Base-by-base conservation (phyloP, 2,888 invertebrate species). In the Parascotia fuliginaria region DNA sequence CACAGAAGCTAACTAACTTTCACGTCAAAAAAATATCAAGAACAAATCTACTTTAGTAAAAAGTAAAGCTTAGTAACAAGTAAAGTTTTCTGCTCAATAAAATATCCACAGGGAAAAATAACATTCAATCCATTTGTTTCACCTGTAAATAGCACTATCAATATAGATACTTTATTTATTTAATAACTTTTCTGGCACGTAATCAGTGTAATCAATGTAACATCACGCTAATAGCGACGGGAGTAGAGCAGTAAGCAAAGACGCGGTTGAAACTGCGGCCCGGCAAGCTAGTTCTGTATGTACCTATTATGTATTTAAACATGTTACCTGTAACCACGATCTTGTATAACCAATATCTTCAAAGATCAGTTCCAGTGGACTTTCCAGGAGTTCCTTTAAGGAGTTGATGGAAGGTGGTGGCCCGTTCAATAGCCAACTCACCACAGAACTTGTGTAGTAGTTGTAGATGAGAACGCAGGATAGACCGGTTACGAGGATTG, bases 381-480 rank as follows among this genome's bases (percentile, higher is more conserved):
- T 94, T 0, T 92, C 84, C 5, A 92, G 70, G 3, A 94, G 79
- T 63, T 93, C 93, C 45, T 81, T 68, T 28, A 93, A 71, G 1
- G 91, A 90, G 71, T 84, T 89, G 46, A 94, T 87, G 32, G 91
- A 86, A 2, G 87, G 85, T 0, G 93, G 92, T 0, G 91, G 89
- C 0, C 88, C 91, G 38, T 85, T 93, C 24, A 94, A 79, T 3
- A 94, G 75, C 75, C 93, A 93, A 40, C 93, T 93, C 3, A 94
- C 93, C 9, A 94, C 92, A 53, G 93, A 93, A 37, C 93, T 93
- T 0, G 94, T 94, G 73, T 94, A 94, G 75, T 93, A 94, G 70
- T 93, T 93, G 75, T 93, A 94, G 2, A 93, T 78, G 9, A 94
- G 73, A 0, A 93, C 73, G 28, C 85, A 86, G 0, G 78, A 83